These are phyloP conservation scores for Luidia sarsii DNA, from an alignment of 53 echinoderm and acorn worm genomes.

Conservation along the genomic window DNA sequence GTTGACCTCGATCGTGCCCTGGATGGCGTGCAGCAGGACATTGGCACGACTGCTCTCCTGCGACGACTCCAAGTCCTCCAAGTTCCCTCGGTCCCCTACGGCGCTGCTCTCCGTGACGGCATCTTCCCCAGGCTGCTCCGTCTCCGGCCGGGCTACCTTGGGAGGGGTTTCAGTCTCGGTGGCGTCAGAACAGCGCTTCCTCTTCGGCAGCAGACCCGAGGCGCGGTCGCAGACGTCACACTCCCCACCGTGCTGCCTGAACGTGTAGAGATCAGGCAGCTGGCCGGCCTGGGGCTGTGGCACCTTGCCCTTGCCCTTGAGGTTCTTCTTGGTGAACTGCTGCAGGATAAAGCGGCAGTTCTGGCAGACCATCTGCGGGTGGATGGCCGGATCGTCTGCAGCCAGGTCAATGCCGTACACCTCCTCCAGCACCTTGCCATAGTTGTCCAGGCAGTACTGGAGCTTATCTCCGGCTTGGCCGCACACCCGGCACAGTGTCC, in stretches of 20 bases:
- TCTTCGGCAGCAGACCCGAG: constrained; percentile 29
- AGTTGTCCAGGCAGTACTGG: constrained; percentile 49
- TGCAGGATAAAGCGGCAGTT: constrained; percentile 29
- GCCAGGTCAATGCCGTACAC: constrained; percentile 11
- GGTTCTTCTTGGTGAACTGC: constrained; percentile 30
- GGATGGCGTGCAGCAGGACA: constrained; percentile 36
- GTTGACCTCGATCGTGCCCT: constrained; percentile 12
- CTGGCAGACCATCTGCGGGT: constrained; percentile 53
- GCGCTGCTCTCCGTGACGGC: background rate
- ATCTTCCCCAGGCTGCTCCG: background rate
- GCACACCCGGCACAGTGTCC: constrained; percentile 49
- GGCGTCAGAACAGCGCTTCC: constrained; percentile 6
- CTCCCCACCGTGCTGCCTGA: constrained; percentile 7
- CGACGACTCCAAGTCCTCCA: background rate
- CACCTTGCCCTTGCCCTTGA: constrained; percentile 4
- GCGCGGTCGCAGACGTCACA: constrained; percentile 45
- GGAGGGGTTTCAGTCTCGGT: background rate
- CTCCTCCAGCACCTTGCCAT: constrained; percentile 16
- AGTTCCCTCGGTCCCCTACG: background rate
- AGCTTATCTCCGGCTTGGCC: constrained; percentile 50
- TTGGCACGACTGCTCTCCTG: constrained; percentile 16
- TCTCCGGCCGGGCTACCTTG: constrained; percentile 22
- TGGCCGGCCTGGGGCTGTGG: too few relatives aligned
- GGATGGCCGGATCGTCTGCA: constrained; percentile 32
- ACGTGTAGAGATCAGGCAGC: constrained; percentile 20